Percentiles rank a stretch among this genome's conserved stretches.
Conservation (phyloP, 2,888 invertebrate genomes). For the Agonopterix alstromeriana region DNA sequence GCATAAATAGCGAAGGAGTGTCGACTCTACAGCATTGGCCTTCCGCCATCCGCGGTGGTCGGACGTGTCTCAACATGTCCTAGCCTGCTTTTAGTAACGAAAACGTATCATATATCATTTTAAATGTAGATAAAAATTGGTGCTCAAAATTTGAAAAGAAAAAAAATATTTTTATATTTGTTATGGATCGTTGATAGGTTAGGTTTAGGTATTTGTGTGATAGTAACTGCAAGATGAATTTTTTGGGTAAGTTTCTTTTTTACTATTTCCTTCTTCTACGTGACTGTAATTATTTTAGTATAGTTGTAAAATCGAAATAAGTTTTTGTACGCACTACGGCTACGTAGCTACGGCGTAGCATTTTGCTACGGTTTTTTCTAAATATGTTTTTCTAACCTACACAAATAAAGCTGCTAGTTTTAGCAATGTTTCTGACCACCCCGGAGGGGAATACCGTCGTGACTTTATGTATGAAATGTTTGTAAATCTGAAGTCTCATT, state of each 20-base stretch:
- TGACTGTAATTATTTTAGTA: too few relatives aligned
- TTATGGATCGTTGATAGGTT: conserved; percentile 57
- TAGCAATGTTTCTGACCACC: too few relatives aligned
- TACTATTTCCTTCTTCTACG: too few relatives aligned
- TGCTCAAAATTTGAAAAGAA: conserved; percentile 56
- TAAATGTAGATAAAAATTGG: conserved; percentile 54
- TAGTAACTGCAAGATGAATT: conserved; percentile 54
- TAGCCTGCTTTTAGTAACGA: conserved; percentile 51
- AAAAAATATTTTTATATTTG: conserved; percentile 61
- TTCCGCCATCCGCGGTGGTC: conserved; percentile 42
- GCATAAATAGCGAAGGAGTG: conserved; percentile 41
- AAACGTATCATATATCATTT: conserved; percentile 67
- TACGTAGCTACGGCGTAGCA: too few relatives aligned
- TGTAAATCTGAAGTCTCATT: too few relatives aligned
- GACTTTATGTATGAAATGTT: too few relatives aligned
- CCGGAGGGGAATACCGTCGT: too few relatives aligned
- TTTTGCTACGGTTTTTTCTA: too few relatives aligned
- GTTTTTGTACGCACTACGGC: too few relatives aligned
- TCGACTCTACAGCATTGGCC: conserved; percentile 43
- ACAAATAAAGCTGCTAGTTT: too few relatives aligned
- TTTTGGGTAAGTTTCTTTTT: conserved; percentile 58
- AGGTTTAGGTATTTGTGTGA: conserved; percentile 45
- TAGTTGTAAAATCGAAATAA: too few relatives aligned
- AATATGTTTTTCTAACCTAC: too few relatives aligned
- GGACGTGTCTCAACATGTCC: conserved; percentile 50